phyloP scores from a whole-genome alignment of 2,797 vertebrate species.

The Aplochiton taeniatus region DNA sequence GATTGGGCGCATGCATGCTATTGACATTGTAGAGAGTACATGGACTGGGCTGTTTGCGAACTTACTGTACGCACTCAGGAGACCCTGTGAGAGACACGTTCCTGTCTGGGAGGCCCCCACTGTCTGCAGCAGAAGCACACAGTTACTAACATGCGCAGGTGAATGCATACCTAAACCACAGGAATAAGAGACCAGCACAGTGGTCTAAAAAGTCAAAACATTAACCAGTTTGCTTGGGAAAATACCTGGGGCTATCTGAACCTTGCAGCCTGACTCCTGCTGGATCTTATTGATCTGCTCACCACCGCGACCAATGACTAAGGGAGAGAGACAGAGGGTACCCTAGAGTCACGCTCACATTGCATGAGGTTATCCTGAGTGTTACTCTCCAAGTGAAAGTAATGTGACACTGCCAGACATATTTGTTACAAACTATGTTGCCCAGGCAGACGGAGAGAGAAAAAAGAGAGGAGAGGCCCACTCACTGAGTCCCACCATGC shows the following conservation, averaged over 20 bases:
- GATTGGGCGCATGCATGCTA: too few species aligned
- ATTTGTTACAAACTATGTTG: too few species aligned
- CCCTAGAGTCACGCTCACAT: too few species aligned
- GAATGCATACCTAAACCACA: neutral
- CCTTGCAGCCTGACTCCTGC: slow-evolving; percentile 85
- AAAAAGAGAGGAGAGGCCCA: slow-evolving; percentile 23
- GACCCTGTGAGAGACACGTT: slow-evolving; percentile 79
- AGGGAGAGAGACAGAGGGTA: neutral
- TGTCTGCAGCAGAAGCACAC: slow-evolving; percentile 62
- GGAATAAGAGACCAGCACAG: neutral
- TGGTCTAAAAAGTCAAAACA: slow-evolving; percentile 17
- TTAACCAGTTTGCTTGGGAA: slow-evolving; percentile 35
- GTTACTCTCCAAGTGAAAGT: too few species aligned
- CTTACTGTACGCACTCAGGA: slow-evolving; percentile 72
- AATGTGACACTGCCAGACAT: too few species aligned
- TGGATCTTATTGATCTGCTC: slow-evolving; percentile 84
- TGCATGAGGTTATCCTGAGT: neutral
- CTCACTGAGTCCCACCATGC: slow-evolving; percentile 83
- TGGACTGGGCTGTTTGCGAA: slow-evolving; percentile 21
- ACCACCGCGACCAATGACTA: slow-evolving; percentile 79
- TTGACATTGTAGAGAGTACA: too few species aligned
- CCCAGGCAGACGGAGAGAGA: too few species aligned
- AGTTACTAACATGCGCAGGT: neutral
- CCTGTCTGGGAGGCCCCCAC: slow-evolving; percentile 79
- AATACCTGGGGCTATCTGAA: slow-evolving; percentile 84